phyloP scores from a whole-genome alignment of 2,113 vertebrate species.

The Corythoichthys intestinalis region DNA sequence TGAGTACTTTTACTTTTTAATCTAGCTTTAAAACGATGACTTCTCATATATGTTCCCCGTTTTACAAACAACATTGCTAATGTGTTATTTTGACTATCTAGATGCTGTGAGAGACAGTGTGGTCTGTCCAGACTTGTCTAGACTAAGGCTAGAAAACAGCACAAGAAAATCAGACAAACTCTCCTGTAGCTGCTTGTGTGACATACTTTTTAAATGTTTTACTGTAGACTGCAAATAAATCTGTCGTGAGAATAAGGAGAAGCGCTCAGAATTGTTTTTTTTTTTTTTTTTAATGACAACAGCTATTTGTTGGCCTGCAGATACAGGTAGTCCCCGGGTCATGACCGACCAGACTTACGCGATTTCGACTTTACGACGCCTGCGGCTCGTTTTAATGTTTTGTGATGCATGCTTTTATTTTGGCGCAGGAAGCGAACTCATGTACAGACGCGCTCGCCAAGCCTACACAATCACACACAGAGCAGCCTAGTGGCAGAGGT shows the following conservation, averaged over 20 bases:
- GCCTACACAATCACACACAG: too few species aligned
- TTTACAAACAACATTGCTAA: background rate
- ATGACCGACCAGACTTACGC: too few species aligned
- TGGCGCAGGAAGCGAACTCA: too few species aligned
- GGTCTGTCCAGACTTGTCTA: conserved; percentile 15
- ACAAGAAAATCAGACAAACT: conserved; percentile 3
- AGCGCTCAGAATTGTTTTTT: too few species aligned
- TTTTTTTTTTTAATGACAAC: too few species aligned
- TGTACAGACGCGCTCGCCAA: too few species aligned
- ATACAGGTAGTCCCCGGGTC: too few species aligned
- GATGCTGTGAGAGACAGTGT: background rate
- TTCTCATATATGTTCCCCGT: background rate
- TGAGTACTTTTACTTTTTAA: background rate
- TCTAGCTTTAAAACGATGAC: background rate
- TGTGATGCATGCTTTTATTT: too few species aligned
- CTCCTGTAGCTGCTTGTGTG: conserved; percentile 29
- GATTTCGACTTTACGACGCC: too few species aligned
- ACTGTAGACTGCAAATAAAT: background rate
- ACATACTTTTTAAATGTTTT: conserved; percentile 1
- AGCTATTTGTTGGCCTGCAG: too few species aligned
- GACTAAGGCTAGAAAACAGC: background rate
- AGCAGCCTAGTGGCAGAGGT: too few species aligned
- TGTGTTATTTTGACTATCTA: conserved; percentile 5
- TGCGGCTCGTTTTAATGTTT: too few species aligned
- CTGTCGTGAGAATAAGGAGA: background rate